Conservation (phyloP, 2,797 vertebrate genomes). For the Nannoperca obscura region DNA sequence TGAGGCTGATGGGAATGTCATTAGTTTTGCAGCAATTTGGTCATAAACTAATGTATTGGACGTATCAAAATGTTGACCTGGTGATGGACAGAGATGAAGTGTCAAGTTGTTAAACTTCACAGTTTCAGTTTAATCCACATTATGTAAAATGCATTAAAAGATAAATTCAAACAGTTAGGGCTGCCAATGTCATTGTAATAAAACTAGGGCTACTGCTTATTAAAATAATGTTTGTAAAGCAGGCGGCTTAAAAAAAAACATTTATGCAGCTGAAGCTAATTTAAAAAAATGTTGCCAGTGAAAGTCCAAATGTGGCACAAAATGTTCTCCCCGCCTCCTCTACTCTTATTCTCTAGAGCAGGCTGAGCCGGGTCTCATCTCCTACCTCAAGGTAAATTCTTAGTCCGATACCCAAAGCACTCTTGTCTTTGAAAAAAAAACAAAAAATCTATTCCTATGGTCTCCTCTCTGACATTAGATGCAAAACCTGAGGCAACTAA, state of each 20-base stretch:
- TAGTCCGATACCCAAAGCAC: constrained; percentile 38
- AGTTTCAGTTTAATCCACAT: not conserved
- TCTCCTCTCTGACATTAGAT: constrained; percentile 26
- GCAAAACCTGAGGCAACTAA: constrained; percentile 54
- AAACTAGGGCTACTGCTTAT: not conserved
- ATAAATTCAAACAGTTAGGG: not conserved
- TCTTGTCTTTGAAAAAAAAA: constrained; percentile 20
- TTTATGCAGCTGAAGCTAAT: not conserved
- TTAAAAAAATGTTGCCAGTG: not conserved
- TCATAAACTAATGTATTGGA: not conserved
- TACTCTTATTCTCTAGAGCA: constrained; percentile 21
- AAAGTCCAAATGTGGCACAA: constrained; percentile 24
- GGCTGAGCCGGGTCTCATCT: constrained; percentile 18
- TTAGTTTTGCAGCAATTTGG: not conserved
- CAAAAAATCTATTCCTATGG: constrained; percentile 32
- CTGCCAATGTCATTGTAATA: not conserved
- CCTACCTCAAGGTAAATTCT: constrained; percentile 37
- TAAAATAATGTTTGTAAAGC: not conserved
- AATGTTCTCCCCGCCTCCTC: constrained; percentile 1
- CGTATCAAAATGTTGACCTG: not conserved
- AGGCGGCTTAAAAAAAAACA: not conserved
- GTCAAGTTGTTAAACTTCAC: not conserved
- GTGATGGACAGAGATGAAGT: not conserved
- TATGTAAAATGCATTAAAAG: not conserved
- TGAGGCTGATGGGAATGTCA: not conserved